Base-by-base conservation (phyloP, 2,797 vertebrate species). In the Chromobotia macracanthus region DNA sequence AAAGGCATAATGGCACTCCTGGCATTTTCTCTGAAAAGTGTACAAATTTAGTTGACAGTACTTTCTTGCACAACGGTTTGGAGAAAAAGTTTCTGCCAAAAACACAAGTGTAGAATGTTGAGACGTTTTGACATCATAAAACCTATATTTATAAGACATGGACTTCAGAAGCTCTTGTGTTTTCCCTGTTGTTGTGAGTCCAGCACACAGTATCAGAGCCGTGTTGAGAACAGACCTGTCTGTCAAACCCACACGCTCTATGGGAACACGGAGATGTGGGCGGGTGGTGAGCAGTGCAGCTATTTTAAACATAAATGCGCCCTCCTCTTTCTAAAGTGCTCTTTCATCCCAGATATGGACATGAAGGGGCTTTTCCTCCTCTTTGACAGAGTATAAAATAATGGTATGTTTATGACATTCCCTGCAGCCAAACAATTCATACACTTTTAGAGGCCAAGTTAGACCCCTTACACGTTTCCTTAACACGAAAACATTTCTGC, bases 241-340 rank as follows among this genome's bases (percentile, higher is more conserved):
- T 74, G 65, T 81, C 82, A 81, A 75, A 35, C 82, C 75, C 75
- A 75, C 64, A 2, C 58, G 7, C 53, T 61, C 50, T 44, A 23
- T 41, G 10, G 25, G 77, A 79, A 65, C 77, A 46, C 13, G 38
- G 61, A 66, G 60, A 44, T 65, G 77, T 79, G 77, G 77, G 77
- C 69, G 77, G 55, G 69, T 66, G 77, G 50, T 46, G 69, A 79
- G 72, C 58, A 12, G 48, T 58, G 60, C 48, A 46, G 69, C 77
- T 79, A 79, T 79, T 72, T 79, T 79, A 72, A 66, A 48, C 61
- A 8, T 44, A 46, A 72, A 65, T 19, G 48, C 50, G 48, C 77
- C 61, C 61, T 55, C 60, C 31, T 65, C 16, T 71, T 61, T 71
- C 46, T 53, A 21, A 71, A 71, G 16, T 51, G 19, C 41, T 56